Percentiles rank a stretch among this genome's conserved stretches.
phyloP scores from a whole-genome alignment of 1,140 invertebrate species.

The Drosophila equinoxialis region DNA sequence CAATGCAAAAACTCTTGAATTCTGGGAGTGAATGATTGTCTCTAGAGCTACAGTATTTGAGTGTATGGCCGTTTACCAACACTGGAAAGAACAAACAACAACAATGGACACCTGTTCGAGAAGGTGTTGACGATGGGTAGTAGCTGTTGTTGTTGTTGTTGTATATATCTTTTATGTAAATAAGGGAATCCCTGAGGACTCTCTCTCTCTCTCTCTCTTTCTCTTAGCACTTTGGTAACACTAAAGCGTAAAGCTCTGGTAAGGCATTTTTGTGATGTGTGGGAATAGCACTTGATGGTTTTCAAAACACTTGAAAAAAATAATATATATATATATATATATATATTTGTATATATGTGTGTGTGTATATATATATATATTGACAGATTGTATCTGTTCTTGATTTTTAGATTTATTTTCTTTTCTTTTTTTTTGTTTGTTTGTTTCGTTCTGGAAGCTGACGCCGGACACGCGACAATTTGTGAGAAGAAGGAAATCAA shows the following conservation, averaged over 20 bases:
- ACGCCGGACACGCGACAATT: constrained; percentile 8
- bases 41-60: not conserved
- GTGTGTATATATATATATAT: constrained; percentile 20
- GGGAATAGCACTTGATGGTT: constrained; percentile 42
- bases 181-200: constrained; percentile 26
- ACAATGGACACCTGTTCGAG: constrained; percentile 38
- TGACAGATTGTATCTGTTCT: constrained; percentile 20
- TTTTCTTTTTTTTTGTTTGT: not conserved
- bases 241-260: constrained; percentile 75
- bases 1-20: not conserved
- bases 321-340: constrained; percentile 33
- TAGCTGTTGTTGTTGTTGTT: constrained; percentile 8
- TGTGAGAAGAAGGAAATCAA: not conserved
- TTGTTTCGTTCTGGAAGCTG: constrained; percentile 10
- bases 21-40: constrained; percentile 14
- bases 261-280: constrained; percentile 69
- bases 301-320: constrained; percentile 72
- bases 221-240: constrained; percentile 61
- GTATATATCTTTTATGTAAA: not conserved
- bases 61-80: constrained; percentile 32
- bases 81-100: constrained; percentile 8
- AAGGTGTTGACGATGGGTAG: constrained; percentile 11
- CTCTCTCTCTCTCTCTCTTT: not conserved
- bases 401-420: constrained; percentile 22
- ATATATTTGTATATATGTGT: no score